These are phyloP conservation scores for Syngnathus acus DNA, from an alignment of 2,797 vertebrate genomes.

Conservation along the genomic window DNA sequence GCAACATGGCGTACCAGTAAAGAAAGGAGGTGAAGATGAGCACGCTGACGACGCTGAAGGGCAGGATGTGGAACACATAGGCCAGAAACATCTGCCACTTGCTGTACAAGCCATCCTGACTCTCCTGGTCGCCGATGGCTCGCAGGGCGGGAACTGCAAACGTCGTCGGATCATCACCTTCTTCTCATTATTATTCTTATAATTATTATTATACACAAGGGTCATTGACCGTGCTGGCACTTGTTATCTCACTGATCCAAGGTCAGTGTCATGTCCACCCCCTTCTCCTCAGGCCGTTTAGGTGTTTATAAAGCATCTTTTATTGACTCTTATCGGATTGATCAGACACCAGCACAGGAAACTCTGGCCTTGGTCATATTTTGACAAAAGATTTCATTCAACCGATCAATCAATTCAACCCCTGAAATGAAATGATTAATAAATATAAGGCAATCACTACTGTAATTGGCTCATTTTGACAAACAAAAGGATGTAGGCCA, in stretches of 20 bases:
- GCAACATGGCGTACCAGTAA: constrained; percentile 76
- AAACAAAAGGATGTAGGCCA: too few species aligned
- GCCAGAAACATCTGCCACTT: constrained; percentile 96
- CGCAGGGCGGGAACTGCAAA: constrained; percentile 80
- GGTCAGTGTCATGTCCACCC: constrained; percentile 20
- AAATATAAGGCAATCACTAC: too few species aligned
- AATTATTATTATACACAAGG: too few species aligned
- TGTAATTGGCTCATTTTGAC: too few species aligned
- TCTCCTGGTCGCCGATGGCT: constrained; percentile 89
- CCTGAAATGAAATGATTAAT: too few species aligned
- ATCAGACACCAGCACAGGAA: constrained; percentile 11
- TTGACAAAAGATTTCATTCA: too few species aligned
- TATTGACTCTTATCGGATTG: constrained; percentile 22
- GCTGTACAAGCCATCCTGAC: constrained; percentile 87
- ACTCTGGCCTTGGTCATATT: too few species aligned
- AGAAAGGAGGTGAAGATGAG: constrained; percentile 79
- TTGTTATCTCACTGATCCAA: constrained; percentile 33
- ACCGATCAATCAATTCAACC: too few species aligned
- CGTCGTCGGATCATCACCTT: neutral
- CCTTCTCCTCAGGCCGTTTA: constrained; percentile 8
- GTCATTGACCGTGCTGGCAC: neutral
- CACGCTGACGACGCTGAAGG: constrained; percentile 83
- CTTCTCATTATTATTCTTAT: neutral
- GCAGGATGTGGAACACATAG: constrained; percentile 85
- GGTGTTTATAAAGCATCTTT: constrained; percentile 14